These are phyloP conservation scores for Eubucco bourcierii DNA, from an alignment of 2,113 vertebrate species.

Conservation along the genomic window DNA sequence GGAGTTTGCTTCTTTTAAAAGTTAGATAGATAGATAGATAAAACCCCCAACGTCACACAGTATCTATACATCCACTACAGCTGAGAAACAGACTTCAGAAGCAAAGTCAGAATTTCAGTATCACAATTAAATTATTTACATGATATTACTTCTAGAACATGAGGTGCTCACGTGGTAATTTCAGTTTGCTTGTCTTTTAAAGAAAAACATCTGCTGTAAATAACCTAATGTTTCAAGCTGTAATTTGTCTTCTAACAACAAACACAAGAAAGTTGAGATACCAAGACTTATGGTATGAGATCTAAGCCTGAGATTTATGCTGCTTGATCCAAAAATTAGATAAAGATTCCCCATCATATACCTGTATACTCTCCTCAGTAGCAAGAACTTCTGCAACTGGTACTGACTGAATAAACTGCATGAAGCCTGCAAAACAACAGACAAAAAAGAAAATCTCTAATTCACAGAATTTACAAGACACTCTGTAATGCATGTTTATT, in stretches of 20 bases:
- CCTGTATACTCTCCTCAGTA: constrained; percentile 98
- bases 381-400: constrained; percentile 97
- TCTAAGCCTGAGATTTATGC: background rate
- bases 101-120: background rate
- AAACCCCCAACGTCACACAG: too few relatives aligned
- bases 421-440: constrained; percentile 83
- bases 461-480: fast-evolving
- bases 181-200: background rate
- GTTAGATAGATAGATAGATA: too few relatives aligned
- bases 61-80: background rate
- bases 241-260: background rate
- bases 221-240: background rate
- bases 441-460: background rate
- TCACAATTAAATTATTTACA: background rate
- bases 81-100: background rate
- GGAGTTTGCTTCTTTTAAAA: too few relatives aligned
- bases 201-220: background rate
- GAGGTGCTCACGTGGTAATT: background rate
- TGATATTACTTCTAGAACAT: background rate
- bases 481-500: background rate
- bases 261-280: background rate
- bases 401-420: constrained; percentile 99
- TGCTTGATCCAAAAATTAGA: background rate
- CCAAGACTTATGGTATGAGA: background rate
- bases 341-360: background rate